phyloP scores from a whole-genome alignment of 2,113 vertebrate species.

The Ictalurus furcatus region DNA sequence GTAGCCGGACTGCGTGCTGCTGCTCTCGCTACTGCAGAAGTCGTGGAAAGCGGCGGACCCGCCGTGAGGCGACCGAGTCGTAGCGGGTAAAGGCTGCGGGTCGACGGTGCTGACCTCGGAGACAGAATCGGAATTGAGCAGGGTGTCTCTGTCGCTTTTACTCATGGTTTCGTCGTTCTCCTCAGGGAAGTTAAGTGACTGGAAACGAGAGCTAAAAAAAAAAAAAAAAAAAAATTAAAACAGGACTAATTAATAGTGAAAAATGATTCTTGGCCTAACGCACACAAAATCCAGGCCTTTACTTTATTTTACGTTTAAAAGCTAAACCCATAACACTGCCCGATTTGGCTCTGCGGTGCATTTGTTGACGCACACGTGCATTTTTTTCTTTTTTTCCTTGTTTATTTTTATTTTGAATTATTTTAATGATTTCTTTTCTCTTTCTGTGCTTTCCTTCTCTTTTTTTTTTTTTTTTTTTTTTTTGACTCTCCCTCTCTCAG shows the following conservation, averaged over 20 bases:
- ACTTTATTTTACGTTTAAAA: background rate
- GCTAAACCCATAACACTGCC: no score
- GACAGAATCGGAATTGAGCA: background rate
- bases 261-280: background rate
- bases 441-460: background rate
- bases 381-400: background rate
- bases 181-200: conserved; percentile 65
- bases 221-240: background rate
- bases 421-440: background rate
- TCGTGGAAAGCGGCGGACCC: background rate
- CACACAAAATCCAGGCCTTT: background rate
- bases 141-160: conserved; percentile 15
- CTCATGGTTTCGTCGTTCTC: conserved; percentile 77
- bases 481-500: background rate
- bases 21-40: conserved; percentile 28
- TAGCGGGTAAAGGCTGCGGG: background rate
- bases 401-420: background rate
- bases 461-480: no score
- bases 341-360: background rate
- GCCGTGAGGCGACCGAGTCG: conserved; percentile 17
- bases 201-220: conserved; percentile 45
- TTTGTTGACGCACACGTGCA: background rate
- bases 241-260: background rate
- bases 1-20: conserved; percentile 44
- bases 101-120: background rate